Evolutionary conservation across 1,140 invertebrate genomes (phyloP), one percentile per base, ranked within the genome.

Genomic region (Gonioctena quinquepunctata): DNA sequence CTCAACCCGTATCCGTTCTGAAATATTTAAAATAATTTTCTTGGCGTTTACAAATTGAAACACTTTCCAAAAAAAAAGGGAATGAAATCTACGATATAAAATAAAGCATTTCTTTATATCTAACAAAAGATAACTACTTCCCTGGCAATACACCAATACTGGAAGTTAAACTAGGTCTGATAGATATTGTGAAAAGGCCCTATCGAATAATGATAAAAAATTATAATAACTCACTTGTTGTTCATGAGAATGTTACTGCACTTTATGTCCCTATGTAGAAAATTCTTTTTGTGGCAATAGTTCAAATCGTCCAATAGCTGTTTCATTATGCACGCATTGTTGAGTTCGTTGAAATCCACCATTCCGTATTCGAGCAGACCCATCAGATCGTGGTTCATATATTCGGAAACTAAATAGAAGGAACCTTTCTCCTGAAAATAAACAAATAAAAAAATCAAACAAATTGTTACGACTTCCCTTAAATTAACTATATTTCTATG

Each of bases 351-450:
- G 79, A 99, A 98, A 77, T 96, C 92, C 8, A 99, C 96, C 90
- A 99, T 91, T 64, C 96, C 95, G 2, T 96, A 99, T 82, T 99
- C 98, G 48, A 99, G 84, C 1, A 99, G 85, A 1, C 98, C 98
- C 96, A 99, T 99, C 63, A 99, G 85, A 86, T 99, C 98, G 82
- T 99, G 98, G 84, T 99, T 98, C 96, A 99, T 99, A 82, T 99
- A 99, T 83, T 99, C 98, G 84, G 99, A 99, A 3, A 99, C 98
- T 60, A 99, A 86, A 86, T 99, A 99, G 85, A 99, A 99, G 5
- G 97, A 98, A 56, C 97, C 97, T 87, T 95, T 94, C 95, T 94
- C 90, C 93, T 81, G 11, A 84, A 72, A 49, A n/a, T 42, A 49
- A 49, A n/a, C n/a, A n/a, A n/a, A n/a, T n/a, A n/a, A n/a, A n/a